phyloP scores from a whole-genome alignment of 2,888 invertebrate genomes.

The Pyralis farinalis region DNA sequence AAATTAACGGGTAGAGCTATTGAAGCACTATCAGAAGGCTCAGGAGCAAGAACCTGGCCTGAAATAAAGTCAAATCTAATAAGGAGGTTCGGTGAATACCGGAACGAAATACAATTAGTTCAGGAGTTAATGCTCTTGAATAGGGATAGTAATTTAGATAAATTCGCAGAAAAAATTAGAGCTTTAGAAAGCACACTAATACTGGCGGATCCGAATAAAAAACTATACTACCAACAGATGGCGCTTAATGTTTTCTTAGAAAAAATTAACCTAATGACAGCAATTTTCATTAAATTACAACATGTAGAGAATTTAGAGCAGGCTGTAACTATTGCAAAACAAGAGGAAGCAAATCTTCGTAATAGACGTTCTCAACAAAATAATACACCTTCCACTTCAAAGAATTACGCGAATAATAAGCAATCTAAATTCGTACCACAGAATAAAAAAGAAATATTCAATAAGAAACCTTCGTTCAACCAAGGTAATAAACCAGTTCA shows the following conservation, averaged over 20 bases:
- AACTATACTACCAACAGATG: constrained; percentile 20
- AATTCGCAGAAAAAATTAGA: constrained; percentile 17
- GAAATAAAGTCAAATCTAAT: constrained; percentile 16
- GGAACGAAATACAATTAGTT: constrained; percentile 19
- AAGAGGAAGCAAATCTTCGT: constrained; percentile 20
- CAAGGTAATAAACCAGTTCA: too few relatives aligned
- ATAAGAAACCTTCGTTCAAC: too few relatives aligned
- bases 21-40: constrained; percentile 15
- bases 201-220: constrained; percentile 8
- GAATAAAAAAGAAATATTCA: too few relatives aligned
- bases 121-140: constrained; percentile 16
- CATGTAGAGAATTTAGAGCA: constrained; percentile 17
- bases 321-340: constrained; percentile 21
- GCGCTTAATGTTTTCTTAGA: constrained; percentile 20
- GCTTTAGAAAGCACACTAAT: constrained; percentile 3
- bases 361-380: constrained; percentile 2
- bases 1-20: constrained; percentile 20
- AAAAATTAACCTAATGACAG: constrained; percentile 21
- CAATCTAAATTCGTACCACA: too few relatives aligned
- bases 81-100: constrained; percentile 21
- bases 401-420: neutral
- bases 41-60: constrained; percentile 10
- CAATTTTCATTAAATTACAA: constrained; percentile 18
- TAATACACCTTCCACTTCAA: neutral
- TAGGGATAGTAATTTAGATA: constrained; percentile 11